These are phyloP conservation scores for Phyllotreta cruciferae DNA, from an alignment of 2,888 invertebrate species.

Conservation along the genomic window DNA sequence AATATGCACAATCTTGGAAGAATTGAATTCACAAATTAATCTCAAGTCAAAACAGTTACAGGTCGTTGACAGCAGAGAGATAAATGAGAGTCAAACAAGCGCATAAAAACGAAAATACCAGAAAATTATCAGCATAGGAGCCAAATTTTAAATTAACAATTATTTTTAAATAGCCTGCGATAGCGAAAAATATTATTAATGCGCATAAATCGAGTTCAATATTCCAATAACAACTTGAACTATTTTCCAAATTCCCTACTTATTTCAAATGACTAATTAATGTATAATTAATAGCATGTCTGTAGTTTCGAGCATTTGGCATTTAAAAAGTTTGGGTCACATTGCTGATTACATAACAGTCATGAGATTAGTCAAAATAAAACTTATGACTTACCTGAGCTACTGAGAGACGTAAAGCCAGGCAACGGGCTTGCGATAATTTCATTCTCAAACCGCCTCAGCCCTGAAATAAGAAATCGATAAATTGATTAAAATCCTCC, in stretches of 20 bases:
- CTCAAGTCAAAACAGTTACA: too few species aligned
- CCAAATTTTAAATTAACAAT: too few species aligned
- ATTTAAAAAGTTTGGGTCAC: background rate
- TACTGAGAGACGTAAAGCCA: slow-evolving; percentile 43
- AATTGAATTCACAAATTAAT: too few species aligned
- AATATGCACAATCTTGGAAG: slow-evolving; percentile 10
- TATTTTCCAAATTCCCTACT: background rate
- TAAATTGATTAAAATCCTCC: background rate
- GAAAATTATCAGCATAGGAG: too few species aligned
- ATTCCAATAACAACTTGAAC: background rate
- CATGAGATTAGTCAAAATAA: slow-evolving; percentile 5
- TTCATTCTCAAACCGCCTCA: slow-evolving; percentile 41
- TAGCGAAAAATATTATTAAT: background rate
- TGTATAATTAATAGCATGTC: background rate
- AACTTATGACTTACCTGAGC: slow-evolving; percentile 41
- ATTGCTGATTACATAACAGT: slow-evolving; percentile 2
- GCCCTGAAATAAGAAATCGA: slow-evolving; percentile 33
- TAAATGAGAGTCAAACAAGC: too few species aligned
- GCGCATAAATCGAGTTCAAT: slow-evolving; percentile 3
- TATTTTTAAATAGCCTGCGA: too few species aligned
- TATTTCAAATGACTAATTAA: background rate
- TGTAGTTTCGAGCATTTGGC: background rate
- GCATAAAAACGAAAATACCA: too few species aligned
- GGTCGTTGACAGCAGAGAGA: too few species aligned
- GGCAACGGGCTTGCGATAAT: slow-evolving; percentile 43